A percentile compares a stretch with the other conserved stretches of the same genome.
Conservation (phyloP, 2,113 vertebrate genomes). For the Sialia sialis region DNA sequence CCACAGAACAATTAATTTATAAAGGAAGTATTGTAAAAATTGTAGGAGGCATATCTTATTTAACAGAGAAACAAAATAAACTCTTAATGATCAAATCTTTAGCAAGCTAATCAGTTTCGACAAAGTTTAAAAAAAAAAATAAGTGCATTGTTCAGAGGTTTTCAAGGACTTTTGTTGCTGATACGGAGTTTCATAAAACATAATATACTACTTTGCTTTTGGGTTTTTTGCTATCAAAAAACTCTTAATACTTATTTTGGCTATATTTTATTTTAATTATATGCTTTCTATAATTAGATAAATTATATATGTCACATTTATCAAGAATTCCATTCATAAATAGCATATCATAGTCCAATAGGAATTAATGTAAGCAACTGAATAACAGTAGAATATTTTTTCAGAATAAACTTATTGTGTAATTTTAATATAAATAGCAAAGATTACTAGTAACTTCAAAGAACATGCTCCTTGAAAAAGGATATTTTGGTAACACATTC, state of each 20-base stretch:
- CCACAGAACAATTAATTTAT: conserved; percentile 81
- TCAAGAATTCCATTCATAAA: conserved; percentile 55
- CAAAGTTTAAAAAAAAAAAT: conserved; percentile 4
- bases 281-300: conserved; percentile 60
- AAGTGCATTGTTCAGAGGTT: conserved; percentile 19
- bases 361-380: conserved; percentile 32
- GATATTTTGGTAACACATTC: neutral
- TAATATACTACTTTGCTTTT: conserved; percentile 33
- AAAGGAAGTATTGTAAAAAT: conserved; percentile 71
- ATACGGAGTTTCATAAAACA: conserved; percentile 37
- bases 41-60: conserved; percentile 61
- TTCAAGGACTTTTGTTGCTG: conserved; percentile 56
- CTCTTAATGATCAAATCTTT: conserved; percentile 50
- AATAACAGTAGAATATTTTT: conserved; percentile 39
- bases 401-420: neutral
- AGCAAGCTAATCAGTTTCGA: neutral
- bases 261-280: conserved; percentile 25
- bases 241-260: conserved; percentile 31
- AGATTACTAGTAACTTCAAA: conserved; percentile 33
- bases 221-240: conserved; percentile 36
- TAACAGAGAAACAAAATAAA: conserved; percentile 65
- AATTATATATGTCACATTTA: conserved; percentile 48
- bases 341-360: neutral
- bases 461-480: neutral
- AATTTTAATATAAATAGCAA: conserved; percentile 32